Evolutionary conservation across 2,888 invertebrate genomes (phyloP), one percentile per base, ranked within the genome.

Genomic region (Polietes domitor): DNA sequence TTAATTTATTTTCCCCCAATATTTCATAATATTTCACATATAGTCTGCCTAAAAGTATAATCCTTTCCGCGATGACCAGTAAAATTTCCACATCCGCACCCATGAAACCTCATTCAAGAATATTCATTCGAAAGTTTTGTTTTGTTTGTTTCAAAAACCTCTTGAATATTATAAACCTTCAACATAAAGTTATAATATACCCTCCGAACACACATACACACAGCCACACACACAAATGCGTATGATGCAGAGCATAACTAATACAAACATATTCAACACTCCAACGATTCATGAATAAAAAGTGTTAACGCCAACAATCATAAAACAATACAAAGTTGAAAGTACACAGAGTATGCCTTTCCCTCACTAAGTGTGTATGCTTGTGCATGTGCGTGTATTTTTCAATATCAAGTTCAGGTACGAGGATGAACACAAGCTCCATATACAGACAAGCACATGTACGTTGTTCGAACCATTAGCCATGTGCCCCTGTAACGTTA

Each of bases 321-420:
- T 19, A 58, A 55, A 58, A 37, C 41, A 61, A 58, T 68, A 68
- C 41, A 58, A 58, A 55, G 24, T 43, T 68, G 41, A 72, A 72
- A 24, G 68, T 24, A 72, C 37, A 21, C 2, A 37, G 47, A n/a
- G 58, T 24, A 58, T 9, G 53, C n/a, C n/a, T n/a, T n/a, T n/a
- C n/a, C n/a, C n/a, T n/a, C n/a, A n/a, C n/a, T 65, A 65, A 9
- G 6, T 21, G 21, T 41, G 43, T 68, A 43, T 43, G 12, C 2
- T 21, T 41, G 41, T 32, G 41, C 41, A 32, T 15, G 65, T n/a
- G 65, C n/a, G 43, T 43, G 41, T 24, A 61, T 41, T 68, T 78
- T 79, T 78, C 78, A 81, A 73, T 84, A 84, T 81, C 81, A 84
- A 84, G 84, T 81, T 84, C 84, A 84, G 81, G 81, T 84, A 53